These are phyloP conservation scores for Hippocampus abdominalis DNA, from an alignment of 2,113 vertebrate species.

Conservation along the genomic window DNA sequence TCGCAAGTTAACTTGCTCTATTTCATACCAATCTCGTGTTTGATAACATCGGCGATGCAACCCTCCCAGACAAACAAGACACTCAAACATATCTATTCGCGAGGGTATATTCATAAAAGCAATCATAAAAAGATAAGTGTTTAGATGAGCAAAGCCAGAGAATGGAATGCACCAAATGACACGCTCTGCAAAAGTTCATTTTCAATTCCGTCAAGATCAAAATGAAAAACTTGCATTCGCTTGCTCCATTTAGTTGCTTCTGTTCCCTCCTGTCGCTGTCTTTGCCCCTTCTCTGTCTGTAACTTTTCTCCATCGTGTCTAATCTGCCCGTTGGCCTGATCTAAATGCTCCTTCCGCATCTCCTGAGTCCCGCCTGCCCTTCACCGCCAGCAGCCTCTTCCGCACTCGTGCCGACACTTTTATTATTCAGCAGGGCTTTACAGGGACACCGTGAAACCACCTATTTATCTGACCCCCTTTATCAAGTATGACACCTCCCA, in stretches of 20 bases:
- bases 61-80: not conserved
- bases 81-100: too few relatives aligned
- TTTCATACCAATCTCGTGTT: not conserved
- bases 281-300: too few relatives aligned
- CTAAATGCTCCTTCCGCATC: not conserved
- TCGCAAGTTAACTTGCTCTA: slow-evolving; percentile 5
- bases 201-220: not conserved
- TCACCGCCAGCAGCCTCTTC: slow-evolving; percentile 16
- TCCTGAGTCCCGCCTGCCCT: slow-evolving; percentile 1
- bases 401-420: slow-evolving; percentile 31
- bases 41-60: not conserved
- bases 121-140: not conserved
- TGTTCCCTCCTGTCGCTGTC: not conserved
- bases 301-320: too few relatives aligned
- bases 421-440: slow-evolving; percentile 52
- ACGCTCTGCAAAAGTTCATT: not conserved
- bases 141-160: not conserved
- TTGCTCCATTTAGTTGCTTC: not conserved
- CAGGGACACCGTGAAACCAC: slow-evolving; percentile 52
- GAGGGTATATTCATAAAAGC: not conserved
- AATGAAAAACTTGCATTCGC: not conserved
- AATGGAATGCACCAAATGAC: not conserved
- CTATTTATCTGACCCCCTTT: slow-evolving; percentile 49
- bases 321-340: not conserved
- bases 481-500: slow-evolving; percentile 51